Percentiles rank a stretch among this genome's conserved stretches.
Evolutionary conservation across 2,888 invertebrate species (phyloP).

Genomic region (Drosophila trichaetosa): DNA sequence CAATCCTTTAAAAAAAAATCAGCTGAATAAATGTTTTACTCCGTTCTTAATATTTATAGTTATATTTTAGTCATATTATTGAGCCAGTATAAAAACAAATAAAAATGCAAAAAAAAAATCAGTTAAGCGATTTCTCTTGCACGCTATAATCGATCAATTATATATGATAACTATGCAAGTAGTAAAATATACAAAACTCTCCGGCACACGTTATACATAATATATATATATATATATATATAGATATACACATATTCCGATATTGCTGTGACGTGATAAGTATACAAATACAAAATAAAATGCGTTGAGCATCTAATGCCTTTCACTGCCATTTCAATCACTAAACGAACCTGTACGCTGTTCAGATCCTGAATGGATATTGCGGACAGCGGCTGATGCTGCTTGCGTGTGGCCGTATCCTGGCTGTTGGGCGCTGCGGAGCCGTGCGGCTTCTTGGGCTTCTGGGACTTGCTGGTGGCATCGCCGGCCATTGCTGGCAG

Average conservation of each 20-base stretch:
- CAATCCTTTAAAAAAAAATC: background rate
- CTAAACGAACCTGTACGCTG: slow-evolving; percentile 87
- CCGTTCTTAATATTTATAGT: slow-evolving; percentile 36
- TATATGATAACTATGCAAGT: background rate
- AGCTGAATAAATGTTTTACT: background rate
- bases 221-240: too few species aligned
- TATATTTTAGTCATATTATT: slow-evolving; percentile 61
- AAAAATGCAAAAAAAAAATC: slow-evolving; percentile 65
- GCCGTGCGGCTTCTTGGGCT: slow-evolving; percentile 70
- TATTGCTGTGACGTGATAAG: background rate
- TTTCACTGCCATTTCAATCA: background rate
- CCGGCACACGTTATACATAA: background rate
- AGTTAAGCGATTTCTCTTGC: background rate
- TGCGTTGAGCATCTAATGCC: background rate
- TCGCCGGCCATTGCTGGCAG: slow-evolving; percentile 72
- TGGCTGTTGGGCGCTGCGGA: slow-evolving; percentile 69
- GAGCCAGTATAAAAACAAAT: slow-evolving; percentile 78
- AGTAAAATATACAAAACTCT: background rate
- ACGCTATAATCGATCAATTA: background rate
- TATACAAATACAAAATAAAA: background rate
- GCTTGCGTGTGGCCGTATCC: slow-evolving; percentile 86
- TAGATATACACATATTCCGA: background rate
- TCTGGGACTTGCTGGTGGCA: slow-evolving; percentile 79
- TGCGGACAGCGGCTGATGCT: slow-evolving; percentile 92
- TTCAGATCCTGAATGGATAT: slow-evolving; percentile 95